Conservation (phyloP, 2,888 invertebrate species). For the Orchestes rusci region DNA sequence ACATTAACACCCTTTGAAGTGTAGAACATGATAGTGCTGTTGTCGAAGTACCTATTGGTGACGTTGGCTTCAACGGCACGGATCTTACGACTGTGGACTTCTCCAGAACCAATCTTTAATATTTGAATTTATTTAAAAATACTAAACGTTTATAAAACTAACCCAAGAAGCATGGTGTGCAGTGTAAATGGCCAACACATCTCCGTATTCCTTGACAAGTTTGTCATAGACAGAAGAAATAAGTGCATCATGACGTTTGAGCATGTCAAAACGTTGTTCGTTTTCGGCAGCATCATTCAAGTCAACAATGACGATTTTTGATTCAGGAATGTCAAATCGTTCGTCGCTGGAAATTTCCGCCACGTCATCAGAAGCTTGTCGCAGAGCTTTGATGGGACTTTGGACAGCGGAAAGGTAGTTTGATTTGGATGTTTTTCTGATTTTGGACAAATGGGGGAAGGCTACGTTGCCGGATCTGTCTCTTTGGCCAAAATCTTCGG, state of each 20-base stretch:
- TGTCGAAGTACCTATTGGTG: slow-evolving; percentile 14
- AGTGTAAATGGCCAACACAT: slow-evolving; percentile 53
- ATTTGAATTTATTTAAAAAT: too few relatives aligned
- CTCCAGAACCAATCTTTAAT: too few relatives aligned
- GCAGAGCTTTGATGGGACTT: slow-evolving; percentile 51
- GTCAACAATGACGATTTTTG: slow-evolving; percentile 50
- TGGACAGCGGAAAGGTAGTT: slow-evolving; percentile 58
- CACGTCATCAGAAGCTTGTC: slow-evolving; percentile 42
- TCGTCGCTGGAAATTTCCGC: slow-evolving; percentile 35
- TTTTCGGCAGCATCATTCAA: slow-evolving; percentile 53
- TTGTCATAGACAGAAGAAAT: slow-evolving; percentile 50
- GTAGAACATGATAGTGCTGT: slow-evolving; percentile 14
- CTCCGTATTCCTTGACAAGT: slow-evolving; percentile 43
- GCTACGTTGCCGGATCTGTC: slow-evolving; percentile 40
- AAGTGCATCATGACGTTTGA: slow-evolving; percentile 52
- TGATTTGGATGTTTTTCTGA: slow-evolving; percentile 36
- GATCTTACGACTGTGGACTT: slow-evolving; percentile 31
- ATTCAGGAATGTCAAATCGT: slow-evolving; percentile 39
- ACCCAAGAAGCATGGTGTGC: slow-evolving; percentile 51
- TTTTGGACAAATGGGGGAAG: slow-evolving; percentile 41
- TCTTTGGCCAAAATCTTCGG: slow-evolving; percentile 45
- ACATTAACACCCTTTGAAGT: too few relatives aligned
- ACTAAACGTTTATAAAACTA: slow-evolving; percentile 26
- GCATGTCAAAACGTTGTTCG: slow-evolving; percentile 49
- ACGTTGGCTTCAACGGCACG: slow-evolving; percentile 2